Evolutionary conservation across 2,113 vertebrate genomes (phyloP).

Genomic region (Lipophrys pholis): DNA sequence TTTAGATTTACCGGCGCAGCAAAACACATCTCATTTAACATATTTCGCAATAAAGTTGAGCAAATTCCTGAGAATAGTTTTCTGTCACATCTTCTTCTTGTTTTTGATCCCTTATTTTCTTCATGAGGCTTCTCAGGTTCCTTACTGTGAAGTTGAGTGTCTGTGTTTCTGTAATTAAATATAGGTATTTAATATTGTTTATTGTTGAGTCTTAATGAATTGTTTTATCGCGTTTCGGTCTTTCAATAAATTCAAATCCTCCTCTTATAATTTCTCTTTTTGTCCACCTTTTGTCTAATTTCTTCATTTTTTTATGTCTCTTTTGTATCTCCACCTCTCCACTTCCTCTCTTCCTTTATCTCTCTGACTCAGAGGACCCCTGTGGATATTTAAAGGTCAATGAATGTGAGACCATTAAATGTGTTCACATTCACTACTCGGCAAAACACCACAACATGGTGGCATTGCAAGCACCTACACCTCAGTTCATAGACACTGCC

Average conservation of each 20-base stretch:
- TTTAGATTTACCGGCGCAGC: not conserved
- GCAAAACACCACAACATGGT: not conserved
- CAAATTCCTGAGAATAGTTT: no score
- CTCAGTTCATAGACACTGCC: not conserved
- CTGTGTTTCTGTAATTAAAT: no score
- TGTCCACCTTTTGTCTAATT: not conserved
- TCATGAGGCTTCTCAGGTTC: no score
- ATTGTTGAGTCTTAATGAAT: no score
- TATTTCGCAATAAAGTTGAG: no score
- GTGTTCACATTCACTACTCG: constrained; percentile 7
- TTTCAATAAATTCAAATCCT: not conserved
- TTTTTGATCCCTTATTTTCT: not conserved
- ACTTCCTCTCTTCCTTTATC: not conserved
- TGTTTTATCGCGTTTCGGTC: no score
- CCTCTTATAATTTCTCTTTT: not conserved
- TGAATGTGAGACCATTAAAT: constrained; percentile 47
- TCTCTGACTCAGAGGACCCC: constrained; percentile 32
- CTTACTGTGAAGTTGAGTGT: no score
- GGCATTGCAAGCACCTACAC: not conserved
- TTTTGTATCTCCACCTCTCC: not conserved
- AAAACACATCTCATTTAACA: no score
- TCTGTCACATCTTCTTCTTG: not conserved
- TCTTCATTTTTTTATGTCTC: not conserved
- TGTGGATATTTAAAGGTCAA: constrained; percentile 65
- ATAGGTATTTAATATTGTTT: no score